Evolutionary conservation across 2,113 vertebrate species (phyloP).

Genomic region (Petaurus breviceps): DNA sequence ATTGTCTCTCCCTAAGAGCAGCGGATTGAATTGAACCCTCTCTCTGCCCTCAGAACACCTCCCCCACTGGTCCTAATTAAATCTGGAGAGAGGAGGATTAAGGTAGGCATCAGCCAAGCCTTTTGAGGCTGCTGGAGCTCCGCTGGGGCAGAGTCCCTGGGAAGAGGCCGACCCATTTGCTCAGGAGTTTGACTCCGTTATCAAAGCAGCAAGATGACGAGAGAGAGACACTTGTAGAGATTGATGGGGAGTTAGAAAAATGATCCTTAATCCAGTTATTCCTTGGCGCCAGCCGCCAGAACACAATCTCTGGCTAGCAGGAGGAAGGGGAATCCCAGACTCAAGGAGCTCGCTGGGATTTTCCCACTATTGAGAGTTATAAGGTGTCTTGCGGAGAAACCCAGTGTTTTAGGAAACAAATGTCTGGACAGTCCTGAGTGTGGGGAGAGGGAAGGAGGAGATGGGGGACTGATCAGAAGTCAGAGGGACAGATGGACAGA

Average conservation of each 20-base stretch:
- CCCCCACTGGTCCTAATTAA: slow-evolving; percentile 54
- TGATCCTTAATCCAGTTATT: slow-evolving; percentile 59
- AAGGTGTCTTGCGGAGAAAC: not conserved
- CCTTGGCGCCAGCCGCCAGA: not conserved
- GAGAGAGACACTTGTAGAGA: slow-evolving; percentile 13
- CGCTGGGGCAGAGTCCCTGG: not conserved
- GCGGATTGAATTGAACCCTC: not conserved
- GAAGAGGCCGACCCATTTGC: not conserved
- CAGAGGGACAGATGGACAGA: not conserved
- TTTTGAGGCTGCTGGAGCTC: slow-evolving; percentile 60
- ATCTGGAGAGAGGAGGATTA: slow-evolving; percentile 67
- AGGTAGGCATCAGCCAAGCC: slow-evolving; percentile 41
- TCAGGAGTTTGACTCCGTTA: not conserved
- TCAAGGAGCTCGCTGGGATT: not conserved
- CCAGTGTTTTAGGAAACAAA: not conserved
- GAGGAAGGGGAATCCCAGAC: not conserved
- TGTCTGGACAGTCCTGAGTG: not conserved
- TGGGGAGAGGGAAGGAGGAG: not conserved
- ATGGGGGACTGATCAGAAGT: not conserved
- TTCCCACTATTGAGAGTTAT: not conserved
- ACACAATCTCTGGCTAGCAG: not conserved
- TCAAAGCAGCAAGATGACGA: slow-evolving; percentile 8
- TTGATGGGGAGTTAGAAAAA: slow-evolving; percentile 40
- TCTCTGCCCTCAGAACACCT: not conserved
- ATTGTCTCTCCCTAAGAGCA: not conserved